Percentiles rank a stretch among this genome's conserved stretches.
Conservation (phyloP, 2,888 invertebrate species). For the Agrotis ipsilon region DNA sequence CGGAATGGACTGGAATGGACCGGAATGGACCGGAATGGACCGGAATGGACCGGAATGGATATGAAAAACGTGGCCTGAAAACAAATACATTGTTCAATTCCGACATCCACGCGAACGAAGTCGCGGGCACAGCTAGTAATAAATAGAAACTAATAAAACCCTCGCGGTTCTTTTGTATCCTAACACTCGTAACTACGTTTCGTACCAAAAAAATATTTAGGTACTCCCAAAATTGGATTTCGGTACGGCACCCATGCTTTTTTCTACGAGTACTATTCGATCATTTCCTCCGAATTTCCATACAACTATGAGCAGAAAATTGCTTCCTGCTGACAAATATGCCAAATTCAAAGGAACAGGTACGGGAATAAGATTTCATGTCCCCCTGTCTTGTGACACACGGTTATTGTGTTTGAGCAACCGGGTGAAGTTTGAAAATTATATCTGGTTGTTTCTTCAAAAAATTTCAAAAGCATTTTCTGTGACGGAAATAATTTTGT, state of each 20-base stretch:
- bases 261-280: conserved; percentile 34
- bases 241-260: conserved; percentile 21
- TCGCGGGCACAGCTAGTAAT: no score
- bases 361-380: conserved; percentile 50
- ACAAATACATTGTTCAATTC: no score
- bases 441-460: no score
- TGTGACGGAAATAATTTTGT: no score
- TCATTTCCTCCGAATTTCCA: conserved; percentile 50
- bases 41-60: no score
- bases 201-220: conserved; percentile 27
- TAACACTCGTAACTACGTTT: conserved; percentile 6
- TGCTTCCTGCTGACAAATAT: conserved; percentile 63
- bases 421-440: neutral
- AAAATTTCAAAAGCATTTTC: neutral
- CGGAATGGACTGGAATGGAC: no score
- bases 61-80: no score
- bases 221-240: conserved; percentile 43
- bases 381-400: conserved; percentile 47
- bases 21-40: no score
- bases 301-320: conserved; percentile 58
- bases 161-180: neutral
- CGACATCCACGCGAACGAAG: no score
- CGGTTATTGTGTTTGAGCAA: neutral
- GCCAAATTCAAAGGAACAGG: conserved; percentile 47
- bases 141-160: no score